phyloP scores from a whole-genome alignment of 64 coral and sea anemone species.

The Actinia equina region DNA sequence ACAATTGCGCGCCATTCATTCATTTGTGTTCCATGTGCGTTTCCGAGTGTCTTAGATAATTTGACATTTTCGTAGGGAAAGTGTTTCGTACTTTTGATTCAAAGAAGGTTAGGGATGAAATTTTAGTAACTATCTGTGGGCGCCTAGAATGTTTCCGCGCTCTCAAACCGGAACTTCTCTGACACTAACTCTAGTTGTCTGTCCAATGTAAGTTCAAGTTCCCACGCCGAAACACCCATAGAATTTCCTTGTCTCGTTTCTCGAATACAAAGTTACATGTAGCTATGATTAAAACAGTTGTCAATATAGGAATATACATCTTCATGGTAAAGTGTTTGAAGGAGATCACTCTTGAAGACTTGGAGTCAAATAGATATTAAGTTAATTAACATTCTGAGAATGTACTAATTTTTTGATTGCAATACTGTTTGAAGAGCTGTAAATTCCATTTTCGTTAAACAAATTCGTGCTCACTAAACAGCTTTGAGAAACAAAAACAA shows the following conservation, averaged over 20 bases:
- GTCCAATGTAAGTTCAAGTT: not conserved
- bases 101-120: not conserved
- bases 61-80: not conserved
- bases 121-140: not conserved
- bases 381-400: no score
- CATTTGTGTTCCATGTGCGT: not conserved
- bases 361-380: not conserved
- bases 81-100: not conserved
- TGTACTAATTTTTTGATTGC: not conserved
- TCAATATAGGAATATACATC: not conserved
- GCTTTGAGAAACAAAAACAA: not conserved
- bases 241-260: not conserved
- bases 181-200: not conserved
- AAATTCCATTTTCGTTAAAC: slow-evolving; percentile 9
- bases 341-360: not conserved
- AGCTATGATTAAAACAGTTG: not conserved
- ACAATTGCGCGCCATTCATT: not conserved
- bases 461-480: not conserved
- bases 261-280: not conserved
- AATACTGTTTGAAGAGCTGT: not conserved
- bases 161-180: slow-evolving; percentile 7
- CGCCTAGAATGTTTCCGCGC: not conserved
- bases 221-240: not conserved
- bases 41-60: not conserved
- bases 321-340: not conserved